Conservation (phyloP, 2,888 invertebrate genomes). For the Hartigia nigra region DNA sequence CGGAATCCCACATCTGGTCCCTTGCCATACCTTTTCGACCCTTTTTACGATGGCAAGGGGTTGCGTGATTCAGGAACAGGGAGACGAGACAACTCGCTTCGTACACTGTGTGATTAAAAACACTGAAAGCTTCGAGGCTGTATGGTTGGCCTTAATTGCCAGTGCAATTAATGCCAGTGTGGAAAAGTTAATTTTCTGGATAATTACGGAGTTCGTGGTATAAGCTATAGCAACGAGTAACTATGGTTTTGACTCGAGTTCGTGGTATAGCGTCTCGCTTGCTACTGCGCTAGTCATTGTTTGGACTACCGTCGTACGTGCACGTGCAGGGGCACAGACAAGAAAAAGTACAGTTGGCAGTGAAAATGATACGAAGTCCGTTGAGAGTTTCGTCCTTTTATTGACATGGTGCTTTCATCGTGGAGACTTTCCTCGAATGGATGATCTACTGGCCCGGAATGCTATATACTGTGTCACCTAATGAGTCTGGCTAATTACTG, state of each 20-base stretch:
- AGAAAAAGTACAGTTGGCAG: not conserved
- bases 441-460: not conserved
- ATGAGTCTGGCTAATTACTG: not conserved
- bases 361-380: not conserved
- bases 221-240: not conserved
- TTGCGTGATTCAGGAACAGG: not conserved
- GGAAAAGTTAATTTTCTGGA: not conserved
- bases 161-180: constrained; percentile 28
- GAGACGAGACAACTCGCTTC: not conserved
- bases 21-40: not conserved
- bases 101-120: not conserved
- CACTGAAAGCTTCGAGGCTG: not conserved
- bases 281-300: not conserved
- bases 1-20: not conserved
- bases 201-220: not conserved
- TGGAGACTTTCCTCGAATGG: not conserved
- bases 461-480: not conserved
- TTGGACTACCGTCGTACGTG: not conserved
- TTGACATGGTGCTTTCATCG: not conserved
- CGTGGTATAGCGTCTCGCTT: not conserved
- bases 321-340: not conserved
- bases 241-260: not conserved
- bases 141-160: constrained; percentile 30
- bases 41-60: not conserved
- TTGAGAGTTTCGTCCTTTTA: not conserved